Evolutionary conservation across 2,113 vertebrate genomes (phyloP), one percentile per base, ranked within the genome.

Genomic region (Chamaea fasciata): DNA sequence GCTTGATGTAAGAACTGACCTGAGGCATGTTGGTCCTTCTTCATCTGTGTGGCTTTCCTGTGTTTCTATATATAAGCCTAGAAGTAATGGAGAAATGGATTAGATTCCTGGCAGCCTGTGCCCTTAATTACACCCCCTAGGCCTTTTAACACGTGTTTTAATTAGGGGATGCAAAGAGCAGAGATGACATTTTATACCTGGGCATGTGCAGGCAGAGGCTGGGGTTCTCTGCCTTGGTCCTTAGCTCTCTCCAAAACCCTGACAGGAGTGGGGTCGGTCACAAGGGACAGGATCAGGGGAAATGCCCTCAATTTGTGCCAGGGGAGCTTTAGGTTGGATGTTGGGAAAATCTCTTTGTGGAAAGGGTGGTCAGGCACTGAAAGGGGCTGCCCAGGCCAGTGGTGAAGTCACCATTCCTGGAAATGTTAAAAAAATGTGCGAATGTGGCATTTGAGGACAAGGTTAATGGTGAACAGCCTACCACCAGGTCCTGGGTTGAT

Each of bases 1-100:
- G 23, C 23, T 17, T 17, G 37, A 24, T 33, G 44, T 46, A 44
- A 67, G 37, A 53, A 39, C 11, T 0, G 2, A 52, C 44, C 28
- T 30, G 62, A 15, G 20, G 33, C 37, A 9, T 1, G 0, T 10
- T 46, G 39, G 15, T 46, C 9, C 12, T 46, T 26, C 55, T 60
- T 28, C 13, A n/a, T 15, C 13, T 0, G 0, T 7, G 62, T 46
- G 46, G 17, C 74, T 39, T 26, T 70, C 64, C 11, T 15, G 5
- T 18, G 28, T 47, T 23, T 68, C 16, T 22, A 30, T 28, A 30
- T 28, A 26, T 19, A 31, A 50, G 15, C 33, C 37, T 11, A 62
- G 30, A 68, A 60, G 20, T 15, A 7, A 21, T 1, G 8, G 78
- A 60, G 62, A 68, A 41, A 41, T 35, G 28, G 39, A 18, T 68